Evolutionary conservation across 2,888 invertebrate species (phyloP).

Genomic region (Polyploca ridens): DNA sequence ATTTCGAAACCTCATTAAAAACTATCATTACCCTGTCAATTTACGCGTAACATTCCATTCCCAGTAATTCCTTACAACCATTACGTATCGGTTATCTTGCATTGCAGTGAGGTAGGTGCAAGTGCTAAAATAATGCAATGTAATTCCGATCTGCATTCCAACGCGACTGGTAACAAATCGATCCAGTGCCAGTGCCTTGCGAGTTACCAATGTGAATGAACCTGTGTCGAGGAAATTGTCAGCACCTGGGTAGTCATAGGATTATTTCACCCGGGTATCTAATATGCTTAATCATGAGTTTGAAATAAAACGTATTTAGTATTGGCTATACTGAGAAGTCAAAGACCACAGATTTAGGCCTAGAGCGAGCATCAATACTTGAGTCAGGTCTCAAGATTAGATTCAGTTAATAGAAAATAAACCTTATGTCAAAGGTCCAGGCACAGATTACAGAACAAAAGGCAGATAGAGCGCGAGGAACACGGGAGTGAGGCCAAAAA

Average conservation of each 20-base stretch:
- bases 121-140: constrained; percentile 14
- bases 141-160: constrained; percentile 45
- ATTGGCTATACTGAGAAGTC: no score
- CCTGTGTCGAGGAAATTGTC: constrained; percentile 20
- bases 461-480: no score
- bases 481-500: no score
- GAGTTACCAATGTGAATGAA: constrained; percentile 31
- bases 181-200: constrained; percentile 25
- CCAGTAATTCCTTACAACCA: constrained; percentile 25
- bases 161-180: constrained; percentile 39
- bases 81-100: constrained; percentile 5
- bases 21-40: constrained; percentile 27
- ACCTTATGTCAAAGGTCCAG: no score
- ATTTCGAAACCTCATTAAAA: not conserved
- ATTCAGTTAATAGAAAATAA: no score
- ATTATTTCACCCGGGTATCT: not conserved
- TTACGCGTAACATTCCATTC: constrained; percentile 25
- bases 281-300: no score
- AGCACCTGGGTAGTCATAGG: not conserved
- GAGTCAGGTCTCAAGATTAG: no score
- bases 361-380: no score
- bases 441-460: no score
- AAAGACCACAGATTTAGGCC: no score
- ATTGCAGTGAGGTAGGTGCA: not conserved
- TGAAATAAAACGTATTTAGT: no score